phyloP scores from a whole-genome alignment of 2,888 invertebrate species.

The Peribatodes rhomboidaria region DNA sequence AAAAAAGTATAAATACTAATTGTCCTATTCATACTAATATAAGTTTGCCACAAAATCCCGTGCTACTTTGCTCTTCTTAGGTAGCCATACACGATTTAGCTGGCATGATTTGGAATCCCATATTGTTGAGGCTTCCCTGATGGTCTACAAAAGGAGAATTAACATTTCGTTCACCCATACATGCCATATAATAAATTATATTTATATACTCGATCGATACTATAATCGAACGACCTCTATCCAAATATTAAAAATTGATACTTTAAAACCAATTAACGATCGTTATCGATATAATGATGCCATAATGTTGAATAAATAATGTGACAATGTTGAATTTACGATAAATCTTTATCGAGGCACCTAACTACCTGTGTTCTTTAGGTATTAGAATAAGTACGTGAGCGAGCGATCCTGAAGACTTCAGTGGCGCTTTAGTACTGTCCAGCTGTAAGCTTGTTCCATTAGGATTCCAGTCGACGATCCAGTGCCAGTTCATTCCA shows the following conservation, averaged over 20 bases:
- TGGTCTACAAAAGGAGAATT: no score
- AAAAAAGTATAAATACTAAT: no score
- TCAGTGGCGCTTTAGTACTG: constrained; percentile 10
- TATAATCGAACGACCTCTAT: background rate
- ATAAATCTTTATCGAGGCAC: constrained; percentile 2
- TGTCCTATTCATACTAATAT: no score
- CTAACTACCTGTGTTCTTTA: background rate
- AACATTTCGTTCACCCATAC: no score
- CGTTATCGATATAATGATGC: background rate
- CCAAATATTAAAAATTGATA: background rate
- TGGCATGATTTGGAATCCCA: no score
- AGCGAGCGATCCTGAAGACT: background rate
- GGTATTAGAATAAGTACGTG: background rate
- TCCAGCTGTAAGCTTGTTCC: constrained; percentile 7
- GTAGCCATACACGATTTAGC: no score
- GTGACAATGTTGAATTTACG: background rate
- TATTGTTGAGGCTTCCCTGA: no score
- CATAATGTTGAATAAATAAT: constrained; percentile 8
- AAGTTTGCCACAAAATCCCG: no score
- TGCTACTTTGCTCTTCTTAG: no score
- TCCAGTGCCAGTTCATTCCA: constrained; percentile 8
- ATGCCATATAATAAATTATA: no score
- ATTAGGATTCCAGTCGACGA: constrained; percentile 17
- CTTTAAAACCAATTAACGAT: background rate
- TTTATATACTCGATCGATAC: background rate